Conservation (phyloP, 2,888 invertebrate genomes). For the Anthophora plumipes region DNA sequence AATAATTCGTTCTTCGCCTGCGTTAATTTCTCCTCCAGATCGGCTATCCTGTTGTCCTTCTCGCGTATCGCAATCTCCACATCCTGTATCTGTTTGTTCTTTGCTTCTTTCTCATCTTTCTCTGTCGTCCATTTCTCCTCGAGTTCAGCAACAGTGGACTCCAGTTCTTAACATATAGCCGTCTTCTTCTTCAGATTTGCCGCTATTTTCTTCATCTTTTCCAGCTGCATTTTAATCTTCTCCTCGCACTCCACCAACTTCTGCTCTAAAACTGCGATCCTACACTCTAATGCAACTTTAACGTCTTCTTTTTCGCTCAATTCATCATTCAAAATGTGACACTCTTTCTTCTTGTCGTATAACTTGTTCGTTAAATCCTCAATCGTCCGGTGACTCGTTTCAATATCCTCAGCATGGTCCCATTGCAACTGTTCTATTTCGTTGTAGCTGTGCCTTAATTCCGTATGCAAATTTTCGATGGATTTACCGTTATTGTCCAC, state of each 20-base stretch:
- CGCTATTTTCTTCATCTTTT: conserved; percentile 92
- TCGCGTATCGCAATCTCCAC: conserved; percentile 65
- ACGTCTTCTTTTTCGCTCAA: conserved; percentile 83
- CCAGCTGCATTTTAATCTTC: conserved; percentile 89
- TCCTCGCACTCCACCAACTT: conserved; percentile 85
- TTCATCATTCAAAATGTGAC: conserved; percentile 80
- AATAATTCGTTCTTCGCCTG: conserved; percentile 56
- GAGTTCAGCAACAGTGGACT: conserved; percentile 82
- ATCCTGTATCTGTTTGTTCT: conserved; percentile 76
- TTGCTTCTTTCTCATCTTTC: conserved; percentile 78
- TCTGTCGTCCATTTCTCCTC: conserved; percentile 76
- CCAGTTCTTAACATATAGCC: conserved; percentile 88
- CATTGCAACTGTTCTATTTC: conserved; percentile 84
- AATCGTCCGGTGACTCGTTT: conserved; percentile 80
- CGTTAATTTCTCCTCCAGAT: conserved; percentile 73
- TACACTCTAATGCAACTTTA: conserved; percentile 79
- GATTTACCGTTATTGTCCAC: conserved; percentile 72
- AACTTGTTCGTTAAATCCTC: conserved; percentile 84
- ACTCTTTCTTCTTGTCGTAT: no score
- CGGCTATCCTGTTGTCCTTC: conserved; percentile 75
- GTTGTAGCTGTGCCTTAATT: conserved; percentile 84
- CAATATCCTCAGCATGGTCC: conserved; percentile 83
- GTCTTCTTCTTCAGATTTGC: conserved; percentile 91
- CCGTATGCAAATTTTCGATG: conserved; percentile 71
- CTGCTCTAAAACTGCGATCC: conserved; percentile 83